Conservation (phyloP, 2,888 invertebrate genomes). For the Epistrophella euchroma region DNA sequence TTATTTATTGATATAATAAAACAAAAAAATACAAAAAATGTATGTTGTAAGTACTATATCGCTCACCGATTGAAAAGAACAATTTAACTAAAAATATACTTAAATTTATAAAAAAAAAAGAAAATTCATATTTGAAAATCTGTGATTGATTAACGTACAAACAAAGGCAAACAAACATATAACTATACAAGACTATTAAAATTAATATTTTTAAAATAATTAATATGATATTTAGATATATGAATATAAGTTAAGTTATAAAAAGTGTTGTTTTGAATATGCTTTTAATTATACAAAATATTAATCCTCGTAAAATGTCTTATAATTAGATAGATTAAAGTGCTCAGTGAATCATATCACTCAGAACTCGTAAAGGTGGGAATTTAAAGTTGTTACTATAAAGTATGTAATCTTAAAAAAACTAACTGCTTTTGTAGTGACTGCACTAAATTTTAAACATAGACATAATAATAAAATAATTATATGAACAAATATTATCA, state of each 20-base stretch:
- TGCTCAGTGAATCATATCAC: slow-evolving; percentile 50
- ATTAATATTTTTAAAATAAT: slow-evolving; percentile 66
- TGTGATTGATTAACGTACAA: slow-evolving; percentile 75
- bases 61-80: slow-evolving; percentile 69
- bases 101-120: slow-evolving; percentile 24
- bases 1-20: not conserved
- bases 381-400: slow-evolving; percentile 15
- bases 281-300: slow-evolving; percentile 35
- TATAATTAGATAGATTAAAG: slow-evolving; percentile 23
- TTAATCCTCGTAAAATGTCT: not conserved
- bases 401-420: slow-evolving; percentile 14
- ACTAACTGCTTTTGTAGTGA: slow-evolving; percentile 49
- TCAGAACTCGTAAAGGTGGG: not conserved
- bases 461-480: not conserved
- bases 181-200: slow-evolving; percentile 62
- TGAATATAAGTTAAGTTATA: not conserved
- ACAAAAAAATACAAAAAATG: slow-evolving; percentile 5
- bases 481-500: not conserved
- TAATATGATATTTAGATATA: slow-evolving; percentile 8
- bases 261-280: slow-evolving; percentile 38
- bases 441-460: slow-evolving; percentile 26
- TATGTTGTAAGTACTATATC: slow-evolving; percentile 67
- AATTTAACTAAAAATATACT: slow-evolving; percentile 37
- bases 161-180: slow-evolving; percentile 45
- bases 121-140: slow-evolving; percentile 63